phyloP scores from a whole-genome alignment of 2,113 vertebrate genomes.

The Cyanoderma ruficeps region DNA sequence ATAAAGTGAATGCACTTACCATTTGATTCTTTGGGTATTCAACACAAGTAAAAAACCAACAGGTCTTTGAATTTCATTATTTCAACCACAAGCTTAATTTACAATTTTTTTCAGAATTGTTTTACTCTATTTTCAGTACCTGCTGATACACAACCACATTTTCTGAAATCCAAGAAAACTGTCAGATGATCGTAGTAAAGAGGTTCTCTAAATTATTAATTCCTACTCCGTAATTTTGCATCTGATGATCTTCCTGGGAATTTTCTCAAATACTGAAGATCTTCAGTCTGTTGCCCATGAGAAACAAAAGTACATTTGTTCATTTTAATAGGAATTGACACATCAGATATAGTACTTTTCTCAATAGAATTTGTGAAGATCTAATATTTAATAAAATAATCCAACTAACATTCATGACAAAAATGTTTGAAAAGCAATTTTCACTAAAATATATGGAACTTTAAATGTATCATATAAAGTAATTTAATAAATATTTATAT shows the following conservation, averaged over 20 bases:
- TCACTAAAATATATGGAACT: not conserved
- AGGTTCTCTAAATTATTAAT: not conserved
- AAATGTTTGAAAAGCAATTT: not conserved
- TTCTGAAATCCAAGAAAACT: not conserved
- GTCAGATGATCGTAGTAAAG: fast-evolving
- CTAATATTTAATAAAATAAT: not conserved
- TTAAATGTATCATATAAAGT: not conserved
- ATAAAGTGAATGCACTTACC: not conserved
- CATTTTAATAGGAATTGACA: not conserved
- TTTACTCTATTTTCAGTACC: not conserved
- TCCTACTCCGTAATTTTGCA: not conserved
- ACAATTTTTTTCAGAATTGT: not conserved
- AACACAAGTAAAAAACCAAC: not conserved
- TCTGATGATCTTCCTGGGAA: not conserved
- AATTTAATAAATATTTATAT: not conserved
- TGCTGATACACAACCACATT: not conserved
- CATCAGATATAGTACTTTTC: not conserved
- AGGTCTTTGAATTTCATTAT: not conserved
- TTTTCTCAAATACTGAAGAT: not conserved
- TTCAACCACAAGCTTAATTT: not conserved
- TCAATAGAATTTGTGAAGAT: not conserved
- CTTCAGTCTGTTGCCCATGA: not conserved
- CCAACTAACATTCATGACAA: not conserved
- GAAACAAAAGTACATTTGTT: not conserved
- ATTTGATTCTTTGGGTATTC: not conserved